Evolutionary conservation across 2,113 vertebrate species (phyloP).

Genomic region (Regulus satrapa): DNA sequence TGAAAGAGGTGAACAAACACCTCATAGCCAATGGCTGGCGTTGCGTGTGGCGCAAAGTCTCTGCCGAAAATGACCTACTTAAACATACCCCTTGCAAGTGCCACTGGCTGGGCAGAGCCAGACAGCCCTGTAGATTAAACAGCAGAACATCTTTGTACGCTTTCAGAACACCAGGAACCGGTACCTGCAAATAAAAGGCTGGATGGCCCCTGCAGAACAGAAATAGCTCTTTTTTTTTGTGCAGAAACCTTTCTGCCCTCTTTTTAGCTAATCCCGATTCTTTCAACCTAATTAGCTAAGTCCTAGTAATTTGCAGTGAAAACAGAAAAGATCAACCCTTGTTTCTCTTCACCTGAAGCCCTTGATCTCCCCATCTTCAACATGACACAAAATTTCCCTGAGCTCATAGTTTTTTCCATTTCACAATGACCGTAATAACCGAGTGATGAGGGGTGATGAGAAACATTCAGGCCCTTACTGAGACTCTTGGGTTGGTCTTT

Average conservation of each 20-base stretch:
- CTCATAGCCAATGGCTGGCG: neutral
- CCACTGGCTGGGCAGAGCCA: neutral
- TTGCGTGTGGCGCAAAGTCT: neutral
- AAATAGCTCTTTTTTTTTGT: too few species aligned
- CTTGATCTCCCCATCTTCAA: neutral
- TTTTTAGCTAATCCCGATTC: neutral
- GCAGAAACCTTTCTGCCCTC: neutral
- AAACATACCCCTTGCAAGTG: rapidly evolving
- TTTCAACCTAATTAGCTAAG: neutral
- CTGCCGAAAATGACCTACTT: neutral
- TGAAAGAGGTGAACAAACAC: neutral
- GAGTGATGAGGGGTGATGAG: neutral
- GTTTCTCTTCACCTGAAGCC: neutral
- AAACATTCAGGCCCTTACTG: neutral
- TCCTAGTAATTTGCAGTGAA: neutral
- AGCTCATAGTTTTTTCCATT: neutral
- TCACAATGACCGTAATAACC: neutral
- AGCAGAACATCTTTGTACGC: neutral
- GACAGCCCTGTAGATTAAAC: neutral
- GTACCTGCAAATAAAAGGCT: neutral
- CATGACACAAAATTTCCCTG: neutral
- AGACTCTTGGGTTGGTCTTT: neutral
- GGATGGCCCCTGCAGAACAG: neutral
- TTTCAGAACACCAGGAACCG: neutral
- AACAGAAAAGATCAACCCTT: neutral